These are phyloP conservation scores for Apodemia mormo DNA, from an alignment of 2,888 invertebrate genomes.

Conservation along the genomic window DNA sequence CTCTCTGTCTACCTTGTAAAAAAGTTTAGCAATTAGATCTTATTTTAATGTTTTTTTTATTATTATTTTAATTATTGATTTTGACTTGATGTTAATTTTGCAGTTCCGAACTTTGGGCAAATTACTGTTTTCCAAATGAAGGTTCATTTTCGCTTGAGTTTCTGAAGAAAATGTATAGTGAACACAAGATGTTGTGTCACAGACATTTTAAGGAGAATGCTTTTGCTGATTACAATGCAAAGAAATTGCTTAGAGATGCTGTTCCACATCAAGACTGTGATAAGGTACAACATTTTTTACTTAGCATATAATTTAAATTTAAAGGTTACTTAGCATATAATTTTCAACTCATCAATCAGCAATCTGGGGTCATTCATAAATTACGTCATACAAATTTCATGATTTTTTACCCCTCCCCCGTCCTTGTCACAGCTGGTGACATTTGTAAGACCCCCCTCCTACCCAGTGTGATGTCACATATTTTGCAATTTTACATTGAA, in stretches of 20 bases:
- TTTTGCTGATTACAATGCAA: neutral
- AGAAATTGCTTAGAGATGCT: neutral
- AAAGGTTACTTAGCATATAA: neutral
- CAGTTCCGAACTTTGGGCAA: slow-evolving; percentile 2
- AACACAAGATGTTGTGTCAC: slow-evolving; percentile 3
- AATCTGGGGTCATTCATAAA: too few species aligned
- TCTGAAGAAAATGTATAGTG: neutral
- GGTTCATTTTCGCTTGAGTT: neutral
- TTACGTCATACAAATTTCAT: too few species aligned
- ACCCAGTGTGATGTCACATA: too few species aligned
- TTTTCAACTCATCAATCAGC: too few species aligned
- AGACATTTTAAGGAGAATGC: neutral
- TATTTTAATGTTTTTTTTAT: too few species aligned
- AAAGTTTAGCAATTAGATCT: neutral
- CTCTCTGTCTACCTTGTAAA: neutral
- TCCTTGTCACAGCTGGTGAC: too few species aligned
- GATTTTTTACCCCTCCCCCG: too few species aligned
- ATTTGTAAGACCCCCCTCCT: too few species aligned
- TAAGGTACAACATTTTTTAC: neutral
- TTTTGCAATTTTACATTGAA: too few species aligned
- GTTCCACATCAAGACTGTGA: neutral
- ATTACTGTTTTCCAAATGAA: neutral
- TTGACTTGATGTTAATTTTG: neutral
- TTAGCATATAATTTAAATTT: neutral
- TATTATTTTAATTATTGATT: too few species aligned